Evolutionary conservation across 2,888 invertebrate species (phyloP).

Genomic region (Epinotia brunnichana): DNA sequence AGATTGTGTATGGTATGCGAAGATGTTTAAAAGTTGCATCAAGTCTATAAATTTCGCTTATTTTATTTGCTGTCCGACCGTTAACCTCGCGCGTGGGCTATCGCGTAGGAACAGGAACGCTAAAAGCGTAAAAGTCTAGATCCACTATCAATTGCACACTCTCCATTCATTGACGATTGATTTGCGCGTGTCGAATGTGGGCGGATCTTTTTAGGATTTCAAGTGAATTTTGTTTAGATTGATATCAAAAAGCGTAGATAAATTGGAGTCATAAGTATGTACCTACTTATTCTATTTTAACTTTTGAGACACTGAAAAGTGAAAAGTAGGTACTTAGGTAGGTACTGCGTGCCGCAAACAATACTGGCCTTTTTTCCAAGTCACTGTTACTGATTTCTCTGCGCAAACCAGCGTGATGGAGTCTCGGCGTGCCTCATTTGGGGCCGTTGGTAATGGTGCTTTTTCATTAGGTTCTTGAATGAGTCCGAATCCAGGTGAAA

Average conservation of each 20-base stretch:
- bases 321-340: no score
- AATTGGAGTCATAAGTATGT: not conserved
- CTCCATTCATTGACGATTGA: constrained; percentile 48
- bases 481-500: no score
- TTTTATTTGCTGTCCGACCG: constrained; percentile 45
- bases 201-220: constrained; percentile 16
- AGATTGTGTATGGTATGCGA: not conserved
- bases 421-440: no score
- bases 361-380: no score
- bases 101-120: constrained; percentile 66
- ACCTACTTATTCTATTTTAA: not conserved
- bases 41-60: constrained; percentile 1
- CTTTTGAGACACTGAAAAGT: not conserved
- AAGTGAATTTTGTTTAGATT: constrained; percentile 13
- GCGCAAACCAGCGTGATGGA: no score
- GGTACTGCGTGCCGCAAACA: no score
- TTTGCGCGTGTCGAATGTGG: constrained; percentile 43
- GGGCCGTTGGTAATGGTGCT: no score
- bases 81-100: constrained; percentile 65
- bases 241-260: constrained; percentile 11
- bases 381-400: no score
- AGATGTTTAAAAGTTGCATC: not conserved
- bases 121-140: constrained; percentile 56
- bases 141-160: constrained; percentile 56
- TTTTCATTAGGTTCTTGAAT: no score